phyloP scores from a whole-genome alignment of 2,888 invertebrate genomes.

The Meteorus cinctellus region DNA sequence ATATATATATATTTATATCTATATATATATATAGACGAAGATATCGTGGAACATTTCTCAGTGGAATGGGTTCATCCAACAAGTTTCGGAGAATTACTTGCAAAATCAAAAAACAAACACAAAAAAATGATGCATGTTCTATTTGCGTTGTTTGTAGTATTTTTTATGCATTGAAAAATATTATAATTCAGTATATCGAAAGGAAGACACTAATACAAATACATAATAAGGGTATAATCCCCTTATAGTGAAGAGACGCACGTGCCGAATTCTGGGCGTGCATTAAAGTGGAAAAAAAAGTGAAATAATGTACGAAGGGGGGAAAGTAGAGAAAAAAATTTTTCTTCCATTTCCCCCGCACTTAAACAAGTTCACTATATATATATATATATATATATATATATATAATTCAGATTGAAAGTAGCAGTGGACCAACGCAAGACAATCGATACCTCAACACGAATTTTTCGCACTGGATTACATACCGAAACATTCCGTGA shows the following conservation, averaged over 20 bases:
- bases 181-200: too few species aligned
- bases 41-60: neutral
- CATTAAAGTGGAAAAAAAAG: neutral
- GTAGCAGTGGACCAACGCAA: neutral
- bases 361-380: neutral
- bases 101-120: neutral
- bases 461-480: neutral
- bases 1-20: neutral
- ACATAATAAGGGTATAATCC: neutral
- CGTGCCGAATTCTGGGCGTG: slow-evolving; percentile 28
- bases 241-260: slow-evolving; percentile 14
- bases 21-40: neutral
- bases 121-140: neutral
- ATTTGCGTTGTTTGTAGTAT: neutral
- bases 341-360: neutral
- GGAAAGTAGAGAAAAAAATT: slow-evolving; percentile 7
- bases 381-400: too few species aligned
- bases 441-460: slow-evolving; percentile 27
- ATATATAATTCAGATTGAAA: too few species aligned
- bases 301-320: neutral
- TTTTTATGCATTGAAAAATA: neutral
- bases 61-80: neutral
- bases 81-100: neutral
- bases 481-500: slow-evolving; percentile 15
- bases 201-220: neutral